These are phyloP conservation scores for Cairina moschata DNA, from an alignment of 2,113 vertebrate genomes.

Conservation along the genomic window DNA sequence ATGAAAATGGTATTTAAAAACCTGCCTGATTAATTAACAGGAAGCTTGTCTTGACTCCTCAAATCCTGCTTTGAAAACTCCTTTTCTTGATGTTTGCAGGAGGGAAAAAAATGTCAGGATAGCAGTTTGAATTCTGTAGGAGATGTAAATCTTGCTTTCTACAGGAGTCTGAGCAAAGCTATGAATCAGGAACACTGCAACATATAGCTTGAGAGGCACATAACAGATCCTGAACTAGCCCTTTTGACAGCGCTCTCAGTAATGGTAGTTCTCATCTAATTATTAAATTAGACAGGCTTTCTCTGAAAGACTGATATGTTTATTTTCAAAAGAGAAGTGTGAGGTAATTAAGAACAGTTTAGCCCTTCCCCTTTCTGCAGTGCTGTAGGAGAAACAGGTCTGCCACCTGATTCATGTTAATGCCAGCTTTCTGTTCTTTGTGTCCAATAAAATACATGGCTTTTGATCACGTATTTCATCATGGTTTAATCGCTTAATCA, in stretches of 20 bases:
- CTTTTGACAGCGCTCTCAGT: not conserved
- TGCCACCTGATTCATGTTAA: not conserved
- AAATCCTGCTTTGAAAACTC: not conserved
- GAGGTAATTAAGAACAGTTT: not conserved
- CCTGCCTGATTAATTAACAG: not conserved
- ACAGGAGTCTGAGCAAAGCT: not conserved
- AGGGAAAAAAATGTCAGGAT: not conserved
- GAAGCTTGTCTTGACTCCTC: not conserved
- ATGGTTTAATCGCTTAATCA: not conserved
- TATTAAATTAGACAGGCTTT: not conserved
- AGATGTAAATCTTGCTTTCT: not conserved
- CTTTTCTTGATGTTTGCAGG: not conserved
- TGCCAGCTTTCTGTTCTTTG: not conserved
- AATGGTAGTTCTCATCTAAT: not conserved
- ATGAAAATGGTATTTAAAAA: conserved; percentile 10
- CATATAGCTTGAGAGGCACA: not conserved
- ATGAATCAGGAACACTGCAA: not conserved
- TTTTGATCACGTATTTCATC: not conserved
- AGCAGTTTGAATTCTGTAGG: not conserved
- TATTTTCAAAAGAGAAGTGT: not conserved
- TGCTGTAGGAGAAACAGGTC: not conserved
- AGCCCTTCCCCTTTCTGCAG: not conserved
- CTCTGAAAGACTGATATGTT: not conserved
- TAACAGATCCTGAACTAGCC: not conserved
- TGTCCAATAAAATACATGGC: not conserved